Evolutionary conservation across 1,140 invertebrate genomes (phyloP).

Genomic region (Araneus ventricosus): DNA sequence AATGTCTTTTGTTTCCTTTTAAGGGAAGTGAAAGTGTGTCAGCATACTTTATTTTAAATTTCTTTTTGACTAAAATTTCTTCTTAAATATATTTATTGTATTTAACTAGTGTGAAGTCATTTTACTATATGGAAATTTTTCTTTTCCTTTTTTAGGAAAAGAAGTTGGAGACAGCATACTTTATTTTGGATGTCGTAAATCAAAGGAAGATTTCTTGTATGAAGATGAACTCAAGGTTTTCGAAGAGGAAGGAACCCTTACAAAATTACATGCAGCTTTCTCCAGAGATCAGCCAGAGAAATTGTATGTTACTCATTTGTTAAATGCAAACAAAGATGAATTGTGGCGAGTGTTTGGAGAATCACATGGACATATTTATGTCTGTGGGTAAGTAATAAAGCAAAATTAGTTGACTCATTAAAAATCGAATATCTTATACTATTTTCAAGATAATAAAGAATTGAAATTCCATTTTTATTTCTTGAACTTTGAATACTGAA

Average conservation of each 20-base stretch:
- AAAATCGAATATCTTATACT: no score
- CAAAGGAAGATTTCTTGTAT: constrained; percentile 96
- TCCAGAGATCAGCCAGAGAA: constrained; percentile 95
- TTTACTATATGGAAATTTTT: no score
- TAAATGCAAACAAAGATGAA: constrained; percentile 92
- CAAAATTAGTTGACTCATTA: no score
- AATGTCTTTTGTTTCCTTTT: no score
- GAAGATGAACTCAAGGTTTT: constrained; percentile 93
- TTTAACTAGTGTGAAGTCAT: no score
- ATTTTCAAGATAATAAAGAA: neutral
- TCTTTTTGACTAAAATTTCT: no score
- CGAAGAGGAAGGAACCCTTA: constrained; percentile 86
- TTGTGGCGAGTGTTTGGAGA: constrained; percentile 95
- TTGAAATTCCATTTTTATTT: neutral
- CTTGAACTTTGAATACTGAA: no score
- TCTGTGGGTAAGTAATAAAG: constrained; percentile 93
- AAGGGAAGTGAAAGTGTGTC: no score
- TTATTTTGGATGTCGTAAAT: constrained; percentile 97
- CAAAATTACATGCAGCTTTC: constrained; percentile 92
- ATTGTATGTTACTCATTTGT: constrained; percentile 96
- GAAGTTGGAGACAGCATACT: constrained; percentile 95
- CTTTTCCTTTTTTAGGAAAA: constrained; percentile 82
- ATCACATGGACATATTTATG: constrained; percentile 95
- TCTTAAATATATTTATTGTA: no score
- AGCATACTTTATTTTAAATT: no score